Evolutionary conservation across 2,797 vertebrate genomes (phyloP).

Genomic region (Xenops minutus): DNA sequence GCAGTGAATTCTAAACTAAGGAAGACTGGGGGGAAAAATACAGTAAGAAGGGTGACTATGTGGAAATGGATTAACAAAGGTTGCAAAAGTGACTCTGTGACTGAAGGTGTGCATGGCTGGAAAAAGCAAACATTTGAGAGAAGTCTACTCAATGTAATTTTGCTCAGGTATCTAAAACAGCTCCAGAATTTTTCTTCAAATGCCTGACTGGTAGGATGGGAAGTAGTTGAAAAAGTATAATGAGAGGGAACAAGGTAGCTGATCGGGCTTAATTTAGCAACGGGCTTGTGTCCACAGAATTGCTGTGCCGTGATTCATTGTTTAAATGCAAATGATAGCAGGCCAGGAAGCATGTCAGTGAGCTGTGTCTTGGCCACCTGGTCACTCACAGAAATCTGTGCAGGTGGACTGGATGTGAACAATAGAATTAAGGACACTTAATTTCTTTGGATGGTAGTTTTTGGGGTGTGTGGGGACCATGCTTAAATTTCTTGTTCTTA

Average conservation of each 20-base stretch:
- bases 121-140: neutral
- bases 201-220: neutral
- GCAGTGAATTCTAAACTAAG: neutral
- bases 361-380: neutral
- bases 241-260: neutral
- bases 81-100: neutral
- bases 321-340: neutral
- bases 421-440: neutral
- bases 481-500: neutral
- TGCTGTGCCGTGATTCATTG: neutral
- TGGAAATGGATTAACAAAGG: neutral
- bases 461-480: rapidly evolving
- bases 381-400: neutral
- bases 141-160: neutral
- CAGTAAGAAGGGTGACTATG: neutral
- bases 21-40: neutral
- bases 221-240: neutral
- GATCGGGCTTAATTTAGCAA: neutral
- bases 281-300: neutral
- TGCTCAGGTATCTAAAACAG: neutral
- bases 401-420: neutral
- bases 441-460: neutral
- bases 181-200: neutral
- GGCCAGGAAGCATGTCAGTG: neutral
- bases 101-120: neutral